Evolutionary conservation across 1,140 invertebrate genomes (phyloP).

Genomic region (Bombus huntii): DNA sequence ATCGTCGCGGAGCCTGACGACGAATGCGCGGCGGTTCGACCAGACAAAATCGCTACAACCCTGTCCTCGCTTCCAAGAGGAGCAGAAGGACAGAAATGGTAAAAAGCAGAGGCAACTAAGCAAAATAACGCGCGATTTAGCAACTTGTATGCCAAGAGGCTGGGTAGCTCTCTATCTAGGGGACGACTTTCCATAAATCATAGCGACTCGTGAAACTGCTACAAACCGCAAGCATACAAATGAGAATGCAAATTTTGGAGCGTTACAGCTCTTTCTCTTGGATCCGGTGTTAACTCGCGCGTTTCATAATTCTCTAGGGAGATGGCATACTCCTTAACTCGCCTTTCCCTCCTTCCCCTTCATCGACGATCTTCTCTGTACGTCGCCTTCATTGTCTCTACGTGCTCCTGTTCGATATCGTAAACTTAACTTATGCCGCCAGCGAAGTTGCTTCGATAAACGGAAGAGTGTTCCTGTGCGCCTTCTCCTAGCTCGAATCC

Average conservation of each 20-base stretch:
- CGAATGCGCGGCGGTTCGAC: too few species aligned
- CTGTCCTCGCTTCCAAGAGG: background rate
- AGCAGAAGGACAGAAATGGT: background rate
- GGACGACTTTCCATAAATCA: constrained; percentile 60
- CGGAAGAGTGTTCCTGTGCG: constrained; percentile 11
- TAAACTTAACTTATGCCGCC: constrained; percentile 3
- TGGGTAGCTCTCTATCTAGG: background rate
- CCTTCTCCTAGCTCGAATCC: background rate
- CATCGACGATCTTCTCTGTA: background rate
- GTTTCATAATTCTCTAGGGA: background rate
- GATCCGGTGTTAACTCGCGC: background rate
- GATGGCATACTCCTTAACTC: background rate
- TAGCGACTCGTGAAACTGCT: constrained; percentile 31
- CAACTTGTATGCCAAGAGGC: constrained; percentile 42
- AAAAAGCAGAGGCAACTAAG: background rate
- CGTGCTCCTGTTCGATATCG: background rate
- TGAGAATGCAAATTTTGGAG: constrained; percentile 56
- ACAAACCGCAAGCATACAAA: constrained; percentile 45
- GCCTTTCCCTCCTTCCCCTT: background rate
- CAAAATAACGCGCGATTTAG: constrained; percentile 21
- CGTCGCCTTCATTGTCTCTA: too few species aligned
- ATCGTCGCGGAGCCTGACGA: background rate
- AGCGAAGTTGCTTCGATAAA: constrained; percentile 5
- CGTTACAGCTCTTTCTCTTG: background rate
- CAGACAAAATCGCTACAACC: background rate